A percentile compares a stretch with the other conserved stretches of the same genome.
These are phyloP conservation scores for Pithys albifrons DNA, from an alignment of 2,113 vertebrate genomes.

Conservation along the genomic window DNA sequence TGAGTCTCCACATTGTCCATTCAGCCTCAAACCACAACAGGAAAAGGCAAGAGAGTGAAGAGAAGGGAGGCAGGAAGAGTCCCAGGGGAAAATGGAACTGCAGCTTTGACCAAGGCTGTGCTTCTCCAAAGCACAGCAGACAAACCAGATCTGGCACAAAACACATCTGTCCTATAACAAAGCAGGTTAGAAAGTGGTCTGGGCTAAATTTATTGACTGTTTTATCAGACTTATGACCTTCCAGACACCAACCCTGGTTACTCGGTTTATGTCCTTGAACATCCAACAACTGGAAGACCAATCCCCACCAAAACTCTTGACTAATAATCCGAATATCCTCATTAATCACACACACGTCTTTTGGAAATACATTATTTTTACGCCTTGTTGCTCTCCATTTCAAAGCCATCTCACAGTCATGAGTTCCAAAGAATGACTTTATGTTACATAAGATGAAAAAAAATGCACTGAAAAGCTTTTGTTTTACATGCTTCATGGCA, in stretches of 20 bases:
- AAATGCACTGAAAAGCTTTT: background rate
- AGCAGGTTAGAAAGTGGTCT: fast-evolving
- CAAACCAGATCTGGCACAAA: background rate
- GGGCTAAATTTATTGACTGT: background rate
- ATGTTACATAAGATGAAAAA: background rate
- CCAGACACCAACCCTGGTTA: background rate
- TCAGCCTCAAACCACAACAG: background rate
- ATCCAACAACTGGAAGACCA: background rate
- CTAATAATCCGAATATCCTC: background rate
- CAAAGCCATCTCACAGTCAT: background rate
- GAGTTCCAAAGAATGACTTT: slow-evolving; percentile 3
- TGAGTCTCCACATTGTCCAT: fast-evolving
- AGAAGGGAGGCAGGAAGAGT: background rate
- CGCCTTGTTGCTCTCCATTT: background rate
- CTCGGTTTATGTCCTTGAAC: background rate
- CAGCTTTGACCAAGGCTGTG: background rate
- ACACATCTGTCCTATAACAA: fast-evolving
- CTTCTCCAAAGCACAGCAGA: background rate
- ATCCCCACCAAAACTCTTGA: background rate
- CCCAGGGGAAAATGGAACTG: background rate
- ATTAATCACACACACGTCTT: background rate
- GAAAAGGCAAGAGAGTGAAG: background rate
- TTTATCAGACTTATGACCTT: background rate
- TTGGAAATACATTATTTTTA: background rate
- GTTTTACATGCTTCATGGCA: slow-evolving; percentile 31